phyloP scores from a whole-genome alignment of 2,888 invertebrate genomes.

The Netelia inedita region DNA sequence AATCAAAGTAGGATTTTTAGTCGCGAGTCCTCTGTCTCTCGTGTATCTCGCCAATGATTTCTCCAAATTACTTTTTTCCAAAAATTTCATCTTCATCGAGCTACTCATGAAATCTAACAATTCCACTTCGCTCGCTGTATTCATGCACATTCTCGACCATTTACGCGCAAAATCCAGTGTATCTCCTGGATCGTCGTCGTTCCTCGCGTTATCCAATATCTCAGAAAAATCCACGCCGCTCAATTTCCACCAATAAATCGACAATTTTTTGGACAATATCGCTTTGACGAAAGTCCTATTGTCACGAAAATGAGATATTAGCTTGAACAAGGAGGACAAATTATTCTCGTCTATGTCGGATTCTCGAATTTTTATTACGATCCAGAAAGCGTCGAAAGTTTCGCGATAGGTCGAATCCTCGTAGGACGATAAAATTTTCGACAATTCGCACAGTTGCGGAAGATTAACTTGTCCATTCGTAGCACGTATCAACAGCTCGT shows the following conservation, averaged over 20 bases:
- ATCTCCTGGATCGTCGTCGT: constrained; percentile 78
- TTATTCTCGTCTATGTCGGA: constrained; percentile 87
- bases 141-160: constrained; percentile 88
- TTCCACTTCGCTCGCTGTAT: constrained; percentile 87
- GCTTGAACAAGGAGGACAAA: constrained; percentile 87
- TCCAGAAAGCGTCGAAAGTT: constrained; percentile 89
- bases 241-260: constrained; percentile 87
- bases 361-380: constrained; percentile 86
- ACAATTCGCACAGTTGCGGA: constrained; percentile 87
- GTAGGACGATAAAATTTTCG: constrained; percentile 86
- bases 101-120: constrained; percentile 86
- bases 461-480: constrained; percentile 88
- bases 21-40: constrained; percentile 86
- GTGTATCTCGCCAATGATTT: constrained; percentile 88
- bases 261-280: constrained; percentile 87
- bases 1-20: constrained; percentile 87
- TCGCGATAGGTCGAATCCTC: constrained; percentile 86
- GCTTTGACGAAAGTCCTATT: constrained; percentile 87
- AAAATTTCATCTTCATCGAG: constrained; percentile 86
- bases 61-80: constrained; percentile 86
- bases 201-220: constrained; percentile 85
- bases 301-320: constrained; percentile 85
- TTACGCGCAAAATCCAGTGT: constrained; percentile 83
- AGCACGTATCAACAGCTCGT: constrained; percentile 88
- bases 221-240: constrained; percentile 85